These are phyloP conservation scores for Cacoxenus indagator DNA, from an alignment of 2,888 invertebrate genomes.

Conservation along the genomic window DNA sequence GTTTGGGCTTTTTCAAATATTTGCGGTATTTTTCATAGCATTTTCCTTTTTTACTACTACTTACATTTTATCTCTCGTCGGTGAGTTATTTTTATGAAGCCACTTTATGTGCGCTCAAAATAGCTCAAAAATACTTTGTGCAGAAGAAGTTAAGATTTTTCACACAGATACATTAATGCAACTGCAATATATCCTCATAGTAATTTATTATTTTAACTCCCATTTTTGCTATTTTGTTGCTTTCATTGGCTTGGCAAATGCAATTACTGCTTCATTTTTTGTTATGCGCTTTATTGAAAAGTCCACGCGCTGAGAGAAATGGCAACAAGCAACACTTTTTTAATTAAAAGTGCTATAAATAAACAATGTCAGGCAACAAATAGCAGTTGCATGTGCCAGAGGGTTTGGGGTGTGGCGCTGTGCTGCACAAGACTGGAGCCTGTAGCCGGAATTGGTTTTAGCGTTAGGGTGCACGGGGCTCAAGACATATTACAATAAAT, in stretches of 20 bases:
- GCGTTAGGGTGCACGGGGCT: not conserved
- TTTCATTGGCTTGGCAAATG: not conserved
- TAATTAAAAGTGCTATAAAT: constrained; percentile 21
- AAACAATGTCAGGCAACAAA: constrained; percentile 16
- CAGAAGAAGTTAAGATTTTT: not conserved
- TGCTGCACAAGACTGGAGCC: not conserved
- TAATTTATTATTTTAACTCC: constrained; percentile 3
- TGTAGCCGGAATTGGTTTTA: not conserved
- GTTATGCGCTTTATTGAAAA: not conserved
- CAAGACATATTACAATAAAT: constrained; percentile 5
- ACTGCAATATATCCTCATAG: not conserved
- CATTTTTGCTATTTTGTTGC: not conserved
- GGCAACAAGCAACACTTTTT: constrained; percentile 11
- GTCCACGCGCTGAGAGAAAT: constrained; percentile 1
- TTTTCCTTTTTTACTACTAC: not conserved
- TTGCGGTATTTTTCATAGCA: constrained; percentile 41
- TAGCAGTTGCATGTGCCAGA: not conserved
- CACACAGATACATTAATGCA: not conserved
- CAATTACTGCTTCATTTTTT: not conserved
- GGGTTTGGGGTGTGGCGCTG: not conserved
- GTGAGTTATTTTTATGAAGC: constrained; percentile 59
- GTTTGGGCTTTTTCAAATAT: constrained; percentile 44
- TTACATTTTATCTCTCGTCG: constrained; percentile 36
- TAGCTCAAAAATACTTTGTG: constrained; percentile 9
- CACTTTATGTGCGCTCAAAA: constrained; percentile 40